These are phyloP conservation scores for Eupsittula cactorum DNA, from an alignment of 2,113 vertebrate species.

Conservation along the genomic window DNA sequence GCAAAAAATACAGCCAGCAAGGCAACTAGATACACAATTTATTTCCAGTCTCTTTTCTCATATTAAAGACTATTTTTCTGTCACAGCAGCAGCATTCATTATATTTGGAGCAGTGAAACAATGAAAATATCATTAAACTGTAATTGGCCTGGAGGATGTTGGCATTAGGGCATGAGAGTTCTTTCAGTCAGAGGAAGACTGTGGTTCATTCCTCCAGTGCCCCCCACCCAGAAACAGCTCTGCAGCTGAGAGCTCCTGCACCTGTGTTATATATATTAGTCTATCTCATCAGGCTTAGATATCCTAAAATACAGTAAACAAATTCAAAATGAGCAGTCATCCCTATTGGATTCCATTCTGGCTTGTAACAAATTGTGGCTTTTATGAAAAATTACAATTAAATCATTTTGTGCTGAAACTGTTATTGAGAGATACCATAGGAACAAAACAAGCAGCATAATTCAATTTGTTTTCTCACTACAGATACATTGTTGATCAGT, in stretches of 20 bases:
- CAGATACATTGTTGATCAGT: constrained; percentile 19
- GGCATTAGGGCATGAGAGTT: neutral
- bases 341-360: neutral
- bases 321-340: neutral
- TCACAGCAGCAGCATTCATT: constrained; percentile 14
- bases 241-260: neutral
- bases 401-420: constrained; percentile 22
- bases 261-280: neutral
- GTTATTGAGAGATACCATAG: neutral
- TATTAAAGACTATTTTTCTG: constrained; percentile 11
- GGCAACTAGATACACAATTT: neutral
- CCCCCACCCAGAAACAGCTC: neutral
- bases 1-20: neutral
- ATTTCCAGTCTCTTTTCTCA: neutral
- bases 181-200: neutral
- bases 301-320: neutral
- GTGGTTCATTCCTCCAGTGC: neutral
- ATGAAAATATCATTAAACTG: neutral
- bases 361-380: neutral
- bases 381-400: constrained; percentile 32
- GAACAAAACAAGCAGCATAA: constrained; percentile 36
- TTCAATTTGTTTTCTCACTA: constrained; percentile 34
- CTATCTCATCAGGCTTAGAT: neutral
- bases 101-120: neutral
- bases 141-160: neutral